Conservation (phyloP, 92 coral and sea anemone genomes). For the Paragorgia papillata region DNA sequence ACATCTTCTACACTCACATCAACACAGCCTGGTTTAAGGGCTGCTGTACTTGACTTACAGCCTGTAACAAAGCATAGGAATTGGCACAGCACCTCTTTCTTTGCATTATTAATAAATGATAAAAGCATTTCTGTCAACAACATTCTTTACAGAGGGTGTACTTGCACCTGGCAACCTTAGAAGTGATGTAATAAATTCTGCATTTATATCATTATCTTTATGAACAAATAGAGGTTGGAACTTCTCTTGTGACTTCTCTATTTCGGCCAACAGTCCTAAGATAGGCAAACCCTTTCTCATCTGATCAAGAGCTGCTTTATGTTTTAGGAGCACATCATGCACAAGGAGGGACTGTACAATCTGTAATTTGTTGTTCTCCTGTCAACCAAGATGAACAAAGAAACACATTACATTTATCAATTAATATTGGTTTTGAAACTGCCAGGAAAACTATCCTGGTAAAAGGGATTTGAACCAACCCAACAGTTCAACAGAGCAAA, state of each 20-base stretch:
- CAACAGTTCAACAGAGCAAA: no score
- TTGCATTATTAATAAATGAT: slow-evolving; percentile 53
- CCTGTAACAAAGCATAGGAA: slow-evolving; percentile 58
- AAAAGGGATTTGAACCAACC: no score
- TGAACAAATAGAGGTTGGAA: slow-evolving; percentile 55
- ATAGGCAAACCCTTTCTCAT: slow-evolving; percentile 53
- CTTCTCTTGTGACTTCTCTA: slow-evolving; percentile 45
- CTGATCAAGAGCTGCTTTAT: slow-evolving; percentile 57
- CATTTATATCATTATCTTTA: slow-evolving; percentile 34
- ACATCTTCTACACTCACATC: slow-evolving; percentile 24
- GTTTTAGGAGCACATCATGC: slow-evolving; percentile 50
- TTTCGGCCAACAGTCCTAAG: slow-evolving; percentile 51
- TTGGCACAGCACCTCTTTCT: slow-evolving; percentile 32
- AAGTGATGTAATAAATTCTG: slow-evolving; percentile 46
- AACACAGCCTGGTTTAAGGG: slow-evolving; percentile 44
- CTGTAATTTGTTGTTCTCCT: slow-evolving; percentile 40
- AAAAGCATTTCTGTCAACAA: slow-evolving; percentile 51
- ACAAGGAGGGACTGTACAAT: slow-evolving; percentile 50
- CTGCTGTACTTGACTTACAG: slow-evolving; percentile 52
- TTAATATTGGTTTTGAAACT: slow-evolving; percentile 1
- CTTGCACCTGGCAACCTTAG: slow-evolving; percentile 47
- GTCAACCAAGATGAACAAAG: neutral
- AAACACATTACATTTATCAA: slow-evolving; percentile 2
- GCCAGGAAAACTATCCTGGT: neutral
- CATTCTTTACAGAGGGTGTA: slow-evolving; percentile 41